These are phyloP conservation scores for Drosophila colorata DNA, from an alignment of 2,888 invertebrate genomes.

Conservation along the genomic window DNA sequence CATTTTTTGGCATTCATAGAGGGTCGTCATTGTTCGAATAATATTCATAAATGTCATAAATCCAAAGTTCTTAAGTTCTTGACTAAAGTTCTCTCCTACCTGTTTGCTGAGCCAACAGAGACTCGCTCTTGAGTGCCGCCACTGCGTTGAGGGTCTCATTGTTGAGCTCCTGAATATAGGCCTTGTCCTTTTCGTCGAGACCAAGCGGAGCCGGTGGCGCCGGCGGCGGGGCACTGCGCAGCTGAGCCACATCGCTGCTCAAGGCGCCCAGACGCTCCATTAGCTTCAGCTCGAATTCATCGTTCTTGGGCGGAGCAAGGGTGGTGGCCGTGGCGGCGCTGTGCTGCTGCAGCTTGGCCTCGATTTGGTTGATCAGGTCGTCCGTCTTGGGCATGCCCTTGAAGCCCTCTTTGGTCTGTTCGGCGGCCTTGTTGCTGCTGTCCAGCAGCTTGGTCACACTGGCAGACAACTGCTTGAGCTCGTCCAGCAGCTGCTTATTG, in stretches of 20 bases:
- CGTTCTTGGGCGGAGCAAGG: constrained; percentile 79
- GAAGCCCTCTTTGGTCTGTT: constrained; percentile 78
- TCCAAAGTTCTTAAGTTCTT: too few relatives aligned
- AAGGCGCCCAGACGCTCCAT: constrained; percentile 85
- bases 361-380: constrained; percentile 81
- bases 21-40: too few relatives aligned
- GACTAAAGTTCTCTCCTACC: constrained; percentile 81
- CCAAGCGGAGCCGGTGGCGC: constrained; percentile 42
- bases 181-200: constrained; percentile 84
- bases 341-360: constrained; percentile 82
- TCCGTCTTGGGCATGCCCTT: constrained; percentile 76
- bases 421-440: constrained; percentile 73
- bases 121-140: constrained; percentile 86
- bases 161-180: constrained; percentile 87
- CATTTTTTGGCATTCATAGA: too few relatives aligned
- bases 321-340: constrained; percentile 66
- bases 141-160: constrained; percentile 88
- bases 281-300: constrained; percentile 85
- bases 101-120: constrained; percentile 85
- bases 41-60: too few relatives aligned
- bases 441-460: constrained; percentile 74
- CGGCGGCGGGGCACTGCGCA: constrained; percentile 75
- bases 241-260: constrained; percentile 84
- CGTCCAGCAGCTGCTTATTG: constrained; percentile 76
- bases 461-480: constrained; percentile 74